Evolutionary conservation across 2,113 vertebrate species (phyloP), one percentile per base, ranked within the genome.

Genomic region (Orientallactaga bullata): DNA sequence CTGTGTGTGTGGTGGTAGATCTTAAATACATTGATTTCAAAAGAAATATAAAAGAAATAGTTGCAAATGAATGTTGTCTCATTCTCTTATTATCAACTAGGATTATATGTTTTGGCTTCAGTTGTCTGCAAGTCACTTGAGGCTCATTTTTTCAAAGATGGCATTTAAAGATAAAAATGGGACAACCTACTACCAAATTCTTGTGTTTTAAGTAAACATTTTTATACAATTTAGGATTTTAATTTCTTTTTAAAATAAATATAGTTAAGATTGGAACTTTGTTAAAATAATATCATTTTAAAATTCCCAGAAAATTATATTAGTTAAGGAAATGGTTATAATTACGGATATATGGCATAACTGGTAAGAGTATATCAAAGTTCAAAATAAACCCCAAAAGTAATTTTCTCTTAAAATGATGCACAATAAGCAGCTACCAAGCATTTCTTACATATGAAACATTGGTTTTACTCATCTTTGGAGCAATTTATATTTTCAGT

Each of bases 181-280:
- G 65, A 83, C 60, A 39, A 66, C 42, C 61, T 23, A 85, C 16
- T 90, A 35, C 35, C 26, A 86, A 68, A 92, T 90, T 65, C 9
- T 88, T 76, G 35, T 90, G 16, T 80, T 94, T 32, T 88, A 58
- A 95, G 39, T 74, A 76, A 86, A 94, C 71, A 42, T 4, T 74
- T 91, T 79, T 7, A 61, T 80, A 37, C 18, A 37, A 71, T 96
- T 90, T 82, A 81, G 32, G 58, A 91, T 89, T 91, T 91, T 73
- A 89, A 88, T 87, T 90, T 95, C 42, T 42, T 93, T 93, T 87
- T 61, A 91, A 96, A 93, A 68, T 78, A 47, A 90, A 71, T 55
- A 83, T 80, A 83, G 7, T 86, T 86, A 78, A 85, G 37, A 21
- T 89, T 90, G 11, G 76, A 81, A 86, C 95, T 84, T 3, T 79